These are phyloP conservation scores for Glandiceps talaboti DNA, from an alignment of 53 echinoderm and acorn worm genomes.

Conservation along the genomic window DNA sequence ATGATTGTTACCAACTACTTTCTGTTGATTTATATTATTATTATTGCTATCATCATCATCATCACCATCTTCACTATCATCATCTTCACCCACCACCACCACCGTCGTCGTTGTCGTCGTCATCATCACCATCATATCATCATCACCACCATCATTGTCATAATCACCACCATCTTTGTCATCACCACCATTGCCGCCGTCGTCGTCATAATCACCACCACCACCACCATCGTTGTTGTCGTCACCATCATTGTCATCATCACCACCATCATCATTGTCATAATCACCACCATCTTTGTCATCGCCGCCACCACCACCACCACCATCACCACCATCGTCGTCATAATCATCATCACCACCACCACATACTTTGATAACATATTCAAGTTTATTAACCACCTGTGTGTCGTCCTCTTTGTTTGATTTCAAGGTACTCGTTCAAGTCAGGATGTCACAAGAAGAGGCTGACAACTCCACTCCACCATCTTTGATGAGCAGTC, in stretches of 20 bases:
- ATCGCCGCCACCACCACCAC: conserved; percentile 4
- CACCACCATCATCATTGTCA: conserved; percentile 5
- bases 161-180: conserved; percentile 2
- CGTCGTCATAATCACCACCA: conserved; percentile 4
- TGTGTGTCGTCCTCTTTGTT: not conserved
- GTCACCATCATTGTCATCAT: conserved; percentile 2
- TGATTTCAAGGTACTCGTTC: not conserved
- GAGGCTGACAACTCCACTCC: not conserved
- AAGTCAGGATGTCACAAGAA: not conserved
- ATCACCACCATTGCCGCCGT: not conserved
- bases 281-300: not conserved
- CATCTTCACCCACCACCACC: not conserved
- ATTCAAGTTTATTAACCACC: not conserved
- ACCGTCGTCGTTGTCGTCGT: not conserved
- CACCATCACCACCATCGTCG: not conserved
- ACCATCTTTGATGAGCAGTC: not conserved
- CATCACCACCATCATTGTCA: conserved; percentile 7
- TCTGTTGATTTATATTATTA: too few species aligned
- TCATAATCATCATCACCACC: not conserved
- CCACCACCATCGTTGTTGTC: not conserved
- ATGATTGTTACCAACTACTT: too few species aligned
- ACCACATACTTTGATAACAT: not conserved
- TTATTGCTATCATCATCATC: not conserved
- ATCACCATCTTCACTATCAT: not conserved
- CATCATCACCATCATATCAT: not conserved